phyloP scores from a whole-genome alignment of 2,797 vertebrate genomes.

The Gila robusta region DNA sequence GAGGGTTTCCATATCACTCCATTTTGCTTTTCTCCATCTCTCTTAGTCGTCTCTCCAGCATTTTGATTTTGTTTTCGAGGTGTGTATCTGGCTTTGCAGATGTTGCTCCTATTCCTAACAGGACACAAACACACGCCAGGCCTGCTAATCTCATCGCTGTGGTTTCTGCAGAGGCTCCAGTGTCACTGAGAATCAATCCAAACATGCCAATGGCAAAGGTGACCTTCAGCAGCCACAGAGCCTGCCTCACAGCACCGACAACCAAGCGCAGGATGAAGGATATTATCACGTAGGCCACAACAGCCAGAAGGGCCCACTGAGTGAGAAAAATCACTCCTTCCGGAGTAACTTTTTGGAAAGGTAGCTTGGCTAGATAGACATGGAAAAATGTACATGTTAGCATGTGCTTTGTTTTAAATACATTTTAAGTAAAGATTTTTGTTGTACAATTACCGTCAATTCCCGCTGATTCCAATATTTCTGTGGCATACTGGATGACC shows the following conservation, averaged over 20 bases:
- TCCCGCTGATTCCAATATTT: constrained; percentile 57
- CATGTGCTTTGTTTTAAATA: not conserved
- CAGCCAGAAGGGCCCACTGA: constrained; percentile 73
- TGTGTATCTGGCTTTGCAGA: constrained; percentile 35
- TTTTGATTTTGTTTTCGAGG: constrained; percentile 72
- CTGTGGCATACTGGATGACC: constrained; percentile 34
- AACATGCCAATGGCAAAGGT: constrained; percentile 66
- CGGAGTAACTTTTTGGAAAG: constrained; percentile 68
- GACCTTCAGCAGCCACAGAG: constrained; percentile 75
- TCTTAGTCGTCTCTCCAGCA: constrained; percentile 71
- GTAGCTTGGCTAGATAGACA: constrained; percentile 61
- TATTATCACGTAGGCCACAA: constrained; percentile 75
- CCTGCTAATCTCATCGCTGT: constrained; percentile 70
- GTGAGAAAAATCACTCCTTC: constrained; percentile 73
- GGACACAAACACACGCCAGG: constrained; percentile 69
- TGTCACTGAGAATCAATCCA: constrained; percentile 72
- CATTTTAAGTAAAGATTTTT: not conserved
- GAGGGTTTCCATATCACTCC: constrained; percentile 31
- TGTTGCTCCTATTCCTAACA: constrained; percentile 68
- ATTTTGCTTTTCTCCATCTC: constrained; percentile 72
- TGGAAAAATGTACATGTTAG: not conserved
- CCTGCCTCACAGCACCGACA: constrained; percentile 65
- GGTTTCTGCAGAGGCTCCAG: constrained; percentile 66
- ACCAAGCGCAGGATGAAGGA: constrained; percentile 69
- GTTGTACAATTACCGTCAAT: constrained; percentile 52